phyloP scores from a whole-genome alignment of 1,140 invertebrate genomes.

The Drosophila ironensis region DNA sequence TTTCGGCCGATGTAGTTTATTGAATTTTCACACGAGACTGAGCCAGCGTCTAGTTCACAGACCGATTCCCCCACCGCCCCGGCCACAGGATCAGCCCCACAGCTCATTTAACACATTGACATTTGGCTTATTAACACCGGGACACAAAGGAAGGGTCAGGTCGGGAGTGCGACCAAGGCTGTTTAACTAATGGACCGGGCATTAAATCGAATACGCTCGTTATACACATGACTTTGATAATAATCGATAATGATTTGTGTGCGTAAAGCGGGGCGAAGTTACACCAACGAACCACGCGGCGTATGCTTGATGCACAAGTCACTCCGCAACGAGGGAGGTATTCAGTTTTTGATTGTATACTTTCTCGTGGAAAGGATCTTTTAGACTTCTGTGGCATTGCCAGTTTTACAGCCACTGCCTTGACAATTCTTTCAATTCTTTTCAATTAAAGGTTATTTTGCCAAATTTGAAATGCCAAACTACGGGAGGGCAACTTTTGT shows the following conservation, averaged over 20 bases:
- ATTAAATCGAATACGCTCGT: conserved; percentile 67
- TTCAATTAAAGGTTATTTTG: conserved; percentile 67
- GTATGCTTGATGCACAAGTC: conserved; percentile 13
- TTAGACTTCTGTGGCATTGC: neutral
- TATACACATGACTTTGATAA: conserved; percentile 55
- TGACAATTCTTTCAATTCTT: conserved; percentile 3
- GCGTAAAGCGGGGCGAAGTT: conserved; percentile 22
- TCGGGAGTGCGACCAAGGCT: conserved; percentile 13
- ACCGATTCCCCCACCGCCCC: neutral
- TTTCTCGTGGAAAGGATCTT: no score
- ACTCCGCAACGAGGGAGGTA: neutral
- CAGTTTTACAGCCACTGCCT: conserved; percentile 24
- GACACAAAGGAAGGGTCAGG: conserved; percentile 1
- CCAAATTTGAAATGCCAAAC: conserved; percentile 41
- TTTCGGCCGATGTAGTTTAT: conserved; percentile 29
- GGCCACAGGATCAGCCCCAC: neutral
- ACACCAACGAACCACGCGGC: neutral
- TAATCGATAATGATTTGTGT: conserved; percentile 56
- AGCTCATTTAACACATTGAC: conserved; percentile 58
- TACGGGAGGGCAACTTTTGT: conserved; percentile 20
- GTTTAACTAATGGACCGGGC: conserved; percentile 60
- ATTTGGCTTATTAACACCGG: conserved; percentile 58
- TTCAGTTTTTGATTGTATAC: no score
- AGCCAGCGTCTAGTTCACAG: conserved; percentile 17
- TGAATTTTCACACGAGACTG: conserved; percentile 58